These are phyloP conservation scores for Ochotona princeps DNA, from an alignment of 2,113 vertebrate genomes.

Conservation along the genomic window DNA sequence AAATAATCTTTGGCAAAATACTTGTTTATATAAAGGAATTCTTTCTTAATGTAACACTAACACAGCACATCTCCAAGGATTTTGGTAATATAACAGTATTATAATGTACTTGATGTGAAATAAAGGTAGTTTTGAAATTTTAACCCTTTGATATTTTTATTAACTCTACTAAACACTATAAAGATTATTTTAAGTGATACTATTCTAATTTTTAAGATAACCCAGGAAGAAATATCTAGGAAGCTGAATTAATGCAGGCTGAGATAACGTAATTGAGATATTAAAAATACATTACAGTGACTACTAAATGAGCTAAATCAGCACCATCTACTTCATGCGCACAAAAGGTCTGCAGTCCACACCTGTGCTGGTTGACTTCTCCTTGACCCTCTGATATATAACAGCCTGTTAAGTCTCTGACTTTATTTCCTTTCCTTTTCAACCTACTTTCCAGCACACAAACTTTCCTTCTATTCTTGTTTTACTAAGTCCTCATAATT, in stretches of 20 bases:
- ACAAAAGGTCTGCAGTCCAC: neutral
- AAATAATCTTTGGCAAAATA: constrained; percentile 25
- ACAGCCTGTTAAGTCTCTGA: neutral
- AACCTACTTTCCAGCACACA: neutral
- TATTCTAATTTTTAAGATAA: constrained; percentile 21
- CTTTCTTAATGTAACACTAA: neutral
- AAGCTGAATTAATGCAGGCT: neutral
- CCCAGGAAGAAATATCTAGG: constrained; percentile 24
- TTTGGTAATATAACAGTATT: neutral
- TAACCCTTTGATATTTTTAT: constrained; percentile 26
- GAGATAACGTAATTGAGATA: neutral
- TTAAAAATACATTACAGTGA: neutral
- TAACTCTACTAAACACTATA: neutral
- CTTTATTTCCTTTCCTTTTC: neutral
- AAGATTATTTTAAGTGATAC: neutral
- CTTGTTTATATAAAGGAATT: neutral
- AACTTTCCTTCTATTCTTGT: neutral
- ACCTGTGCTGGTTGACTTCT: neutral
- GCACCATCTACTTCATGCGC: neutral
- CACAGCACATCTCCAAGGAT: neutral
- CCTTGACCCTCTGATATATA: too few relatives aligned
- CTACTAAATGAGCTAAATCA: neutral
- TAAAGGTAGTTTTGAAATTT: constrained; percentile 43
- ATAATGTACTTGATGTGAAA: neutral
- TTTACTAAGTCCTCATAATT: too few relatives aligned